Percentiles rank a stretch among this genome's conserved stretches.
Conservation (phyloP, 35 echinoderm and acorn worm genomes). For the Lytechinus pictus region DNA sequence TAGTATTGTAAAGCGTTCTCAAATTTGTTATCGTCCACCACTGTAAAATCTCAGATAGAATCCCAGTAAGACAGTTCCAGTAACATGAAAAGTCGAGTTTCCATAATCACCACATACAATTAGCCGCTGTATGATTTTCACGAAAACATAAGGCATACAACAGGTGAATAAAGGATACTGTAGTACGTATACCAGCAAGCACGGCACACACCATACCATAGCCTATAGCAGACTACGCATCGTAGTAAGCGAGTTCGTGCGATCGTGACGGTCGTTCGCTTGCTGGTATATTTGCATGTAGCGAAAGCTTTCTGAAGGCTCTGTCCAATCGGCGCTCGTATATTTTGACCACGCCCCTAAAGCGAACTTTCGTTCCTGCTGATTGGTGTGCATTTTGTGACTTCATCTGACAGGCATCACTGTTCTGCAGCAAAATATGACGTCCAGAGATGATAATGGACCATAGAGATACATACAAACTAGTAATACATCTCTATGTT, state of each 20-base stretch:
- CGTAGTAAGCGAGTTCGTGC: not conserved
- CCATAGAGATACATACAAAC: too few relatives aligned
- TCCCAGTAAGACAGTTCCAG: constrained; percentile 8
- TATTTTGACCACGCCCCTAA: not conserved
- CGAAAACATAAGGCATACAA: not conserved
- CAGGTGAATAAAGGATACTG: not conserved
- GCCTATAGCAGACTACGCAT: constrained; percentile 32
- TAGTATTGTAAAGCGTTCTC: not conserved
- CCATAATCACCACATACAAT: not conserved
- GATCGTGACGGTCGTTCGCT: not conserved
- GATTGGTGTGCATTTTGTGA: constrained; percentile 17
- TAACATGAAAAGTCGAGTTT: not conserved
- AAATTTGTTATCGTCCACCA: not conserved
- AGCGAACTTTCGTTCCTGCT: not conserved
- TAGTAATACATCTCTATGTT: too few relatives aligned
- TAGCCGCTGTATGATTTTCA: not conserved
- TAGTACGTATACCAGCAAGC: not conserved
- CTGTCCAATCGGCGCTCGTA: not conserved
- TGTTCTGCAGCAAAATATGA: not conserved
- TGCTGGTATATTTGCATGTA: constrained; percentile 15
- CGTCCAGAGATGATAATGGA: not conserved
- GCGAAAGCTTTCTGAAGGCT: not conserved
- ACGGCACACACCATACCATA: not conserved
- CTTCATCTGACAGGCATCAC: not conserved
- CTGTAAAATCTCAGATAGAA: constrained; percentile 37